Base-by-base conservation (phyloP, 2,797 vertebrate species). In the Mico argentatus region DNA sequence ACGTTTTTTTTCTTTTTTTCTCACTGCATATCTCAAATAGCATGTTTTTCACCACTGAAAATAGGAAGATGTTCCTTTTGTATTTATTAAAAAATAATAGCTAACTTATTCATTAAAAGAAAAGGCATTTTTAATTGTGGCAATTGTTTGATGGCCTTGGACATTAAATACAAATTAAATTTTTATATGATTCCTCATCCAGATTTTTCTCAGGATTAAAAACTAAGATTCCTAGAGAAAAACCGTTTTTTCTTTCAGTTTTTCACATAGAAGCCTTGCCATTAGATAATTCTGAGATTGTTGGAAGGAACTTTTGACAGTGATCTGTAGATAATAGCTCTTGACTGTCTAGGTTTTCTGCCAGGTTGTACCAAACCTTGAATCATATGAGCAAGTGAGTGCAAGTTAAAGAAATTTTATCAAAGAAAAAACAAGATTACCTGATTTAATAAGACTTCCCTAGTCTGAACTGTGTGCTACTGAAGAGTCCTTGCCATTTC, bases 31-130 rank as follows among this genome's bases (percentile, higher is more conserved):
- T 76, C 46, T 90, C 50, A 77, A 79, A 64, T 73, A 46, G 13
- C 12, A 55, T 26, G 7, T 36, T 97, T 84, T 80, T 50, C 44
- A 81, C 15, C 39, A 44, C 50, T 72, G 11, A 86, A 67, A 96
- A 79, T 86, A 59, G 9, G 39, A 94, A 70, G 61, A 41, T 0
- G 19, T 5, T 61, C 88, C 50, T 79, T 93, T 61, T 89, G 27
- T 91, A 19, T 94, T 95, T 93, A 39, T 90, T 91, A 80, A 85
- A 67, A 83, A 80, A 81, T 59, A 82, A 77, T 67, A 95, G 15
- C 3, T 61, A 86, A 81, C 9, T 12, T 59, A 64, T 72, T 88
- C 46, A 76, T 85, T 88, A n/a, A 88, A 83, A 91, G 52, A n/a
- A 41, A 61, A 52, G 39, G 7, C 55, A 48, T 61, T 82, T 17